phyloP scores from a whole-genome alignment of 2,797 vertebrate species.

The Odontamblyopus lacepedii region DNA sequence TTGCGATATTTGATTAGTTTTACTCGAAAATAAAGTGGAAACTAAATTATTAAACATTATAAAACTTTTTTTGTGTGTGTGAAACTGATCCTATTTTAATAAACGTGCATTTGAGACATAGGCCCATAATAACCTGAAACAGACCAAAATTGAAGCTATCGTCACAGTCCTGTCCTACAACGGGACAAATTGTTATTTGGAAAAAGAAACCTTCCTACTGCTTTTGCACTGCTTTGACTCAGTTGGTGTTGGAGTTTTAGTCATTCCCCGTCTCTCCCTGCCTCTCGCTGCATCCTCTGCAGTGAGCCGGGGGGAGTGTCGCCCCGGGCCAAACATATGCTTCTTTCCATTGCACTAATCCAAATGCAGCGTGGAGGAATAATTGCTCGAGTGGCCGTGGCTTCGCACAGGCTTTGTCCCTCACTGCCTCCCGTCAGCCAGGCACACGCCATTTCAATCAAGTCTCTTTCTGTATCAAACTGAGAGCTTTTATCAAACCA shows the following conservation, averaged over 20 bases:
- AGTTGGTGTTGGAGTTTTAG: constrained; percentile 83
- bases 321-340: constrained; percentile 99
- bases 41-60: background rate
- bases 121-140: background rate
- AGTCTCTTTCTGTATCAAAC: constrained; percentile 86
- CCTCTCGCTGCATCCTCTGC: constrained; percentile 87
- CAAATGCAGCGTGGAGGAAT: constrained; percentile 99
- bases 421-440: constrained; percentile 97
- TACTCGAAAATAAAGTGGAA: background rate
- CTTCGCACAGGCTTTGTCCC: constrained; percentile 97
- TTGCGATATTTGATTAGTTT: background rate
- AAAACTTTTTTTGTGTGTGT: background rate
- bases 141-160: background rate
- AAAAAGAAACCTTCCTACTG: constrained; percentile 56
- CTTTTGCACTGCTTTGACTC: constrained; percentile 75
- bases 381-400: constrained; percentile 99
- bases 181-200: background rate
- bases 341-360: constrained; percentile 99
- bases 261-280: constrained; percentile 24
- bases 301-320: constrained; percentile 98
- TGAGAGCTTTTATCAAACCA: constrained; percentile 84
- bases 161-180: background rate
- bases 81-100: background rate
- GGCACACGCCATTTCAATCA: constrained; percentile 99
- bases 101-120: background rate